phyloP scores from a whole-genome alignment of 92 coral and sea anemone species.

The Actinernus sp. region DNA sequence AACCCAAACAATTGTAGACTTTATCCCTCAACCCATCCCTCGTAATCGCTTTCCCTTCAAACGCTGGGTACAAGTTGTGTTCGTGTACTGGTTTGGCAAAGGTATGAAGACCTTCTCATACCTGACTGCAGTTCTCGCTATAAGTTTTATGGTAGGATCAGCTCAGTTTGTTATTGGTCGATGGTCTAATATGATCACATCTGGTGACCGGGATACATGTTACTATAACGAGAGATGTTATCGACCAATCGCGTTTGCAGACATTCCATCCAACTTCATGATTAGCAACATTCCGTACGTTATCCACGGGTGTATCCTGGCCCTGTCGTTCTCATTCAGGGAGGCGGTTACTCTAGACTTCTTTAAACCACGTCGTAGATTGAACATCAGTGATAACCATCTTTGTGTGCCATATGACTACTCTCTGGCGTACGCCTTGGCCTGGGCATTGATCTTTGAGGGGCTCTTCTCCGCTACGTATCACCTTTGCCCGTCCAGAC shows the following conservation, averaged over 20 bases:
- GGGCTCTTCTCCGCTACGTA: constrained; percentile 94
- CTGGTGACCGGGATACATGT: constrained; percentile 94
- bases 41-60: constrained; percentile 58
- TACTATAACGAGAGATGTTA: constrained; percentile 96
- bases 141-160: constrained; percentile 92
- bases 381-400: background rate
- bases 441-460: constrained; percentile 93
- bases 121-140: constrained; percentile 86
- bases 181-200: constrained; percentile 89
- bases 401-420: constrained; percentile 64
- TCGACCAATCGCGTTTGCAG: constrained; percentile 85
- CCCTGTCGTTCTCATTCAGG: constrained; percentile 82
- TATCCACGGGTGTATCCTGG: constrained; percentile 78
- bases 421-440: constrained; percentile 88
- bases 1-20: constrained; percentile 32
- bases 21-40: constrained; percentile 66
- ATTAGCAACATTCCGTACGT: constrained; percentile 89
- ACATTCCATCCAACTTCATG: constrained; percentile 91
- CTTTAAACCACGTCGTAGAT: background rate
- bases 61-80: constrained; percentile 71
- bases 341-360: constrained; percentile 77
- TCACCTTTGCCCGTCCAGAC: constrained; percentile 94
- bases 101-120: constrained; percentile 86
- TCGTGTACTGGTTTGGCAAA: constrained; percentile 78
- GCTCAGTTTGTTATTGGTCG: constrained; percentile 94